These are phyloP conservation scores for Hipparchia sbordonii DNA, from an alignment of 2,888 invertebrate genomes.

Conservation along the genomic window DNA sequence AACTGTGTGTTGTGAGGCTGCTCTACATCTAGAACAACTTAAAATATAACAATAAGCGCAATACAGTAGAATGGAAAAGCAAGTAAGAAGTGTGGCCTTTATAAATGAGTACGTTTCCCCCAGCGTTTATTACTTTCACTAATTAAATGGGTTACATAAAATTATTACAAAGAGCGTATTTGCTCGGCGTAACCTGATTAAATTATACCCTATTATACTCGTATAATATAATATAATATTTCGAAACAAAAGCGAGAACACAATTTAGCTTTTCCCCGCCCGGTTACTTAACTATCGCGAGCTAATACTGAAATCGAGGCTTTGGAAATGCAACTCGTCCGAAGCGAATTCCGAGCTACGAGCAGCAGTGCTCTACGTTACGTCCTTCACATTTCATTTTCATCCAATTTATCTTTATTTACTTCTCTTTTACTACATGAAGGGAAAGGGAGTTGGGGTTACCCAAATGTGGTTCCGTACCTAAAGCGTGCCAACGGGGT, in stretches of 20 bases:
- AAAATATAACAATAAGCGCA: too few species aligned
- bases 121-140: background rate
- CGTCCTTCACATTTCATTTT: conserved; percentile 9
- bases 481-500: too few species aligned
- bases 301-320: conserved; percentile 11
- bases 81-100: too few species aligned
- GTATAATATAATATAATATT: background rate
- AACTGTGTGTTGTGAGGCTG: too few species aligned
- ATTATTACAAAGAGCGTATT: background rate
- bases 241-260: conserved; percentile 2
- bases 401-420: conserved; percentile 12
- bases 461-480: too few species aligned
- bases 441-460: background rate
- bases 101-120: too few species aligned
- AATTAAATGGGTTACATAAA: background rate
- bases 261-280: conserved; percentile 2
- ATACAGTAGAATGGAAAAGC: too few species aligned
- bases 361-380: background rate
- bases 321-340: conserved; percentile 12
- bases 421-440: conserved; percentile 1
- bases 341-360: conserved; percentile 6
- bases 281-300: background rate
- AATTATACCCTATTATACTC: background rate
- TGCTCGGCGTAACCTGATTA: background rate
- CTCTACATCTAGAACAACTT: too few species aligned